phyloP scores from a whole-genome alignment of 2,888 invertebrate species.

The Synanthedon formicaeformis region DNA sequence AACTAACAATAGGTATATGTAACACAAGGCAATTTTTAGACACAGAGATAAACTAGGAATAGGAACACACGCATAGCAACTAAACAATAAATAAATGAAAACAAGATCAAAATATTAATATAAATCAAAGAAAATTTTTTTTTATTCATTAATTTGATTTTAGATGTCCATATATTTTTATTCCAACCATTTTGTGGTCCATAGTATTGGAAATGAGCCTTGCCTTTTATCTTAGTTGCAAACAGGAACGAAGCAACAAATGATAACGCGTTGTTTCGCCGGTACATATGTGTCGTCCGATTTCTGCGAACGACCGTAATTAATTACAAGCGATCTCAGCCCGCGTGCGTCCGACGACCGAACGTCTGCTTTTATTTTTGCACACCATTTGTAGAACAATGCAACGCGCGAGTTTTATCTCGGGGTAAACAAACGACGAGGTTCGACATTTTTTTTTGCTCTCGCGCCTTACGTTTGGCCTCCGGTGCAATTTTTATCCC shows the following conservation, averaged over 20 bases:
- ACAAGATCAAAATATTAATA: too few relatives aligned
- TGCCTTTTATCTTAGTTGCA: too few relatives aligned
- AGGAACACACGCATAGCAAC: too few relatives aligned
- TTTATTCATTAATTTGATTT: too few relatives aligned
- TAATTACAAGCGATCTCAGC: not conserved
- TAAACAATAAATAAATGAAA: too few relatives aligned
- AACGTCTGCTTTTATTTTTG: slow-evolving; percentile 49
- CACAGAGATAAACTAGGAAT: too few relatives aligned
- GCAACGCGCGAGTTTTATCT: slow-evolving; percentile 52
- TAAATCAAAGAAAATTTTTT: too few relatives aligned
- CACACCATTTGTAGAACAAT: slow-evolving; percentile 58
- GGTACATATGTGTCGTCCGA: slow-evolving; percentile 31
- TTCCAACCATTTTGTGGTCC: too few relatives aligned
- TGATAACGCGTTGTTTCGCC: slow-evolving; percentile 45
- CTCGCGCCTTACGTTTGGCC: slow-evolving; percentile 13
- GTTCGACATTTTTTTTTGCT: slow-evolving; percentile 33
- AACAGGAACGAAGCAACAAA: slow-evolving; percentile 9
- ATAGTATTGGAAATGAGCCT: too few relatives aligned
- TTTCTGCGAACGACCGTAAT: slow-evolving; percentile 60
- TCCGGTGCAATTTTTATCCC: slow-evolving; percentile 23
- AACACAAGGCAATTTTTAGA: too few relatives aligned
- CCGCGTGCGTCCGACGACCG: not conserved
- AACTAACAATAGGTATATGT: too few relatives aligned
- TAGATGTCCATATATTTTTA: too few relatives aligned
- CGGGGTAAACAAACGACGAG: slow-evolving; percentile 40